These are phyloP conservation scores for Candoia aspera DNA, from an alignment of 2,113 vertebrate genomes.

Conservation along the genomic window DNA sequence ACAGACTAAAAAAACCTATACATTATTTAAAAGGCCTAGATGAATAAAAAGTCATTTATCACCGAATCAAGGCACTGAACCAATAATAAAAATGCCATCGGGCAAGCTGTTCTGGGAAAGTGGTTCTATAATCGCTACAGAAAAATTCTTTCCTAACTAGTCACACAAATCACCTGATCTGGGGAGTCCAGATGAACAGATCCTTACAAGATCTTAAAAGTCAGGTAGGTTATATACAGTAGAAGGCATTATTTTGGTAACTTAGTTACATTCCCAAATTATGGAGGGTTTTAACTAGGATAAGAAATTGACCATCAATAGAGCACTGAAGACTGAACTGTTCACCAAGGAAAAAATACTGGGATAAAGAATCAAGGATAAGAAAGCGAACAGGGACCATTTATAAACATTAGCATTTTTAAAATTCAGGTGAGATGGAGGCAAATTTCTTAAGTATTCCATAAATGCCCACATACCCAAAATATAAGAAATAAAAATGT, in stretches of 20 bases:
- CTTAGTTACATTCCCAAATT: too few species aligned
- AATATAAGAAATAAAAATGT: not conserved
- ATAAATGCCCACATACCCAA: slow-evolving; percentile 1
- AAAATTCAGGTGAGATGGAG: not conserved
- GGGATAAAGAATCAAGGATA: not conserved
- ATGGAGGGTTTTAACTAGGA: too few species aligned
- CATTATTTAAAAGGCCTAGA: not conserved
- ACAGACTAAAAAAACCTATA: not conserved
- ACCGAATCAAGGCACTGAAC: not conserved
- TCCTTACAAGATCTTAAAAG: not conserved
- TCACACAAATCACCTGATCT: not conserved
- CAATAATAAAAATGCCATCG: not conserved
- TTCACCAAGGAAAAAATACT: not conserved
- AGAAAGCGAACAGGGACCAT: not conserved
- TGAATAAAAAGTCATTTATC: not conserved
- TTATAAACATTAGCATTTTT: not conserved
- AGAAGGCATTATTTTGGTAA: too few species aligned
- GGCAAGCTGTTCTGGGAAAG: not conserved
- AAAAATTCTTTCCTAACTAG: not conserved
- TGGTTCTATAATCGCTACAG: not conserved
- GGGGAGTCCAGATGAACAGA: not conserved
- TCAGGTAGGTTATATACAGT: too few species aligned
- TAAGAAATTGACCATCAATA: too few species aligned
- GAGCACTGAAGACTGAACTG: too few species aligned
- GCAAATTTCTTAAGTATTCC: slow-evolving; percentile 5